These are phyloP conservation scores for Drosophila affinis DNA, from an alignment of 2,888 invertebrate species.

Conservation along the genomic window DNA sequence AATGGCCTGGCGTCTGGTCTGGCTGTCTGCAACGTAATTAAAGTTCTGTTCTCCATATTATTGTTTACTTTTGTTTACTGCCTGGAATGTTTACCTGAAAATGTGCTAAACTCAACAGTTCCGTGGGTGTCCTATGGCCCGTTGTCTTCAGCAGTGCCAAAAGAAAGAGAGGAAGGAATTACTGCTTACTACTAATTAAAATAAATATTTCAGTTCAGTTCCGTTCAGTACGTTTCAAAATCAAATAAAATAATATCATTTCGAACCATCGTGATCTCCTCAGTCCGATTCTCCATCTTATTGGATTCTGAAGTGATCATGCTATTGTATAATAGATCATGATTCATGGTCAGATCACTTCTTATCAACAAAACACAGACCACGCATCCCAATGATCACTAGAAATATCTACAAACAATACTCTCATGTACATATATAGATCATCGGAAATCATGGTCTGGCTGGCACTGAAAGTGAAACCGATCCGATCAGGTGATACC, in stretches of 20 bases:
- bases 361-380: slow-evolving; percentile 24
- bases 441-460: background rate
- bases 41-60: slow-evolving; percentile 18
- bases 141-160: background rate
- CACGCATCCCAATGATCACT: slow-evolving; percentile 20
- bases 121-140: slow-evolving; percentile 10
- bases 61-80: slow-evolving; percentile 15
- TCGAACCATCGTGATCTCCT: too few species aligned
- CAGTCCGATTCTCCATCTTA: background rate
- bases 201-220: background rate
- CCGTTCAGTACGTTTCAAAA: background rate
- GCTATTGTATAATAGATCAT: slow-evolving; percentile 25
- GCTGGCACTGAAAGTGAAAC: slow-evolving; percentile 9
- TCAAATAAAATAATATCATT: too few species aligned
- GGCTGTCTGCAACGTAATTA: background rate
- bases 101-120: slow-evolving; percentile 19
- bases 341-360: slow-evolving; percentile 25
- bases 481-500: slow-evolving; percentile 20
- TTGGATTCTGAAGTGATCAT: slow-evolving; percentile 23
- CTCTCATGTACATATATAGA: background rate
- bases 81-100: slow-evolving; percentile 20
- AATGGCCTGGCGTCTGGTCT: background rate
- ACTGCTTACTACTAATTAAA: background rate
- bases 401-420: background rate
- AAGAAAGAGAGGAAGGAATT: background rate